Evolutionary conservation across 2,797 vertebrate species (phyloP), one percentile per base, ranked within the genome.

Genomic region (Naso thynnoides): DNA sequence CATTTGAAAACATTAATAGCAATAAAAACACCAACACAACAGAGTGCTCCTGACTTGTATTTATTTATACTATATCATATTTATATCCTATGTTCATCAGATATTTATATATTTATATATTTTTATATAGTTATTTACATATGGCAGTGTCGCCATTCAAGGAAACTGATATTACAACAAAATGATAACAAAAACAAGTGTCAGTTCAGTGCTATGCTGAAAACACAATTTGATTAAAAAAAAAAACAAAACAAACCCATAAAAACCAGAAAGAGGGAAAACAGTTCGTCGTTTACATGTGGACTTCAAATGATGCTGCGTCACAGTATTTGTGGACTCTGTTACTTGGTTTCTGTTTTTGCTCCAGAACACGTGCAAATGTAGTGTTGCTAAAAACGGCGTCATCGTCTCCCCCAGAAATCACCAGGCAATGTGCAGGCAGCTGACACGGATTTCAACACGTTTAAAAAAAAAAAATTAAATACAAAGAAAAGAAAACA

Each of bases 61-160:
- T 92, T 92, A 94, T 93, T 94, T 81, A 90, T 90, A 90, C 86
- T 90, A 87, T 90, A 90, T 88, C 84, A 93, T 87, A 93, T 87
- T 87, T 82, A 89, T 91, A 93, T 78, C 83, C 88, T 91, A 90
- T 90, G 62, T 91, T 72, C 88, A 87, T 90, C 83, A 78, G 74
- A 87, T 88, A 85, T 90, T 78, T 84, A 88, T 84, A 91, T 85
- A 87, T 85, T 79, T 93, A 78, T 86, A 81, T 85, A 86, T 80
- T 77, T 92, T 71, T 93, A 88, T 92, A 94, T 78, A 89, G 76
- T 50, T 94, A 92, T 93, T 87, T 92, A 93, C 93, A 94, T 33
- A 62, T 77, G 89, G 86, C 90, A 88, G 70, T 85, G 73, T 77
- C 86, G 89, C 90, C 89, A 90, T 82, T 85, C 86, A 79, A 91